Evolutionary conservation across 2,113 vertebrate species (phyloP), one percentile per base, ranked within the genome.

Genomic region (Hirundichthys speculiger): DNA sequence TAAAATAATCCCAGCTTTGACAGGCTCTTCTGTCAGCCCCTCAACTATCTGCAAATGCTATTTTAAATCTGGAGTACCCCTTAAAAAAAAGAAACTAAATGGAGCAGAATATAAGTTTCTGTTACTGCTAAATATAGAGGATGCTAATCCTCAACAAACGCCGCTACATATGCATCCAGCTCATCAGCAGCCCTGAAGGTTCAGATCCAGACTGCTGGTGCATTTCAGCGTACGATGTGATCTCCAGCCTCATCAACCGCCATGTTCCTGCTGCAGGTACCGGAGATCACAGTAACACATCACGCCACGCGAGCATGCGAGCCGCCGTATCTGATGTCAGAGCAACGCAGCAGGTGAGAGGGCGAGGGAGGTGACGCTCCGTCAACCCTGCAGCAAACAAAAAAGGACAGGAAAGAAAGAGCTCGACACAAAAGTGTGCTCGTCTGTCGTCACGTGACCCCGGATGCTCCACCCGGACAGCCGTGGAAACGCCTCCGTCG

Each of bases 121-220:
- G 46, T 59, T 63, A 83, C 63, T 25, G 34, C 72, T 86, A 91
- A 79, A 83, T 60, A 83, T 84, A 88, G 82, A 65, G 16, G 11
- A 5, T 13, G 11, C 21, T 84, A 84, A 90, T 79, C 77, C 73
- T 70, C 49, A 80, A 50, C 47, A 19, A 74, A 84, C 89, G 89
- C 81, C 82, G 86, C 81, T 77, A 54, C 56, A 59, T 54, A 73
- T 58, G 9, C 60, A 30, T 22, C 64, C 65, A 57, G 69, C 68
- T 74, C 71, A 72, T 69, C 70, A 88, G 77, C 64, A 78, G 58
- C 67, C 18, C 54, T 48, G 65, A 57, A 79, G 74, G 84, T 79
- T 53, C 43, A 74, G 56, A 75, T 39, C 38, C 45, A 3, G 48
- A 24, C 75, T 86, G 87, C 80, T 74, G 63, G 79, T 69, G 76